These are phyloP conservation scores for Mactra quadrangularis DNA, from an alignment of 1,140 invertebrate species.

Conservation along the genomic window DNA sequence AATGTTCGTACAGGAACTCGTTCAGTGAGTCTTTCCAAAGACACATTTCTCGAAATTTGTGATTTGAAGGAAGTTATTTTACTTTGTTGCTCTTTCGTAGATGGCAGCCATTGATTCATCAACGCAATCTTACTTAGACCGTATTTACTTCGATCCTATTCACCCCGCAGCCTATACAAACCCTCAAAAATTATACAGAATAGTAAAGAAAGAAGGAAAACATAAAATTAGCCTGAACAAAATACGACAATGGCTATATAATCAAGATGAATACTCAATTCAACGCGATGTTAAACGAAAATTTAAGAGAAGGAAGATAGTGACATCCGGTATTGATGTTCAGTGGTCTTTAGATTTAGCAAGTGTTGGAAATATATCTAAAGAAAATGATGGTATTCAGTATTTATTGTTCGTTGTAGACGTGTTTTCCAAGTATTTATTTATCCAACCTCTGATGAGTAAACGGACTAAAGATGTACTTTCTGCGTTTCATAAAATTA, in stretches of 20 bases:
- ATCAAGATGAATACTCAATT: slow-evolving; percentile 35
- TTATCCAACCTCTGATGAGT: neutral
- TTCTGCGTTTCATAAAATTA: neutral
- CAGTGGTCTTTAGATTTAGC: slow-evolving; percentile 38
- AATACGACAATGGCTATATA: slow-evolving; percentile 26
- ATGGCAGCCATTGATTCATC: neutral
- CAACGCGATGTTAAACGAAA: neutral
- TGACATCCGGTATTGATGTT: slow-evolving; percentile 5
- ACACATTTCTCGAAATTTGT: neutral
- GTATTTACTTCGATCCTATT: slow-evolving; percentile 11
- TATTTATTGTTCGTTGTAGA: slow-evolving; percentile 46
- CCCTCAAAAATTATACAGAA: slow-evolving; percentile 49
- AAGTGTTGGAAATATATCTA: neutral
- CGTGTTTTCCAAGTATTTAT: slow-evolving; percentile 42
- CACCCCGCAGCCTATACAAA: slow-evolving; percentile 29
- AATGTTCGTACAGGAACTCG: slow-evolving; percentile 19
- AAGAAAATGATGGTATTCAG: slow-evolving; percentile 43
- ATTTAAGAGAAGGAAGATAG: slow-evolving; percentile 34
- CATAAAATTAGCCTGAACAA: slow-evolving; percentile 7
- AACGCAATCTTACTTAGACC: neutral
- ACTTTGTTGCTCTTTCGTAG: neutral
- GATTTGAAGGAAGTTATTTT: neutral
- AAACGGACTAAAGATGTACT: slow-evolving; percentile 5
- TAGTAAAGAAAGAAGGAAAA: slow-evolving; percentile 48
- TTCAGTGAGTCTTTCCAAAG: slow-evolving; percentile 10